phyloP scores from a whole-genome alignment of 2,888 invertebrate species.

The Metopia argyrocephala region DNA sequence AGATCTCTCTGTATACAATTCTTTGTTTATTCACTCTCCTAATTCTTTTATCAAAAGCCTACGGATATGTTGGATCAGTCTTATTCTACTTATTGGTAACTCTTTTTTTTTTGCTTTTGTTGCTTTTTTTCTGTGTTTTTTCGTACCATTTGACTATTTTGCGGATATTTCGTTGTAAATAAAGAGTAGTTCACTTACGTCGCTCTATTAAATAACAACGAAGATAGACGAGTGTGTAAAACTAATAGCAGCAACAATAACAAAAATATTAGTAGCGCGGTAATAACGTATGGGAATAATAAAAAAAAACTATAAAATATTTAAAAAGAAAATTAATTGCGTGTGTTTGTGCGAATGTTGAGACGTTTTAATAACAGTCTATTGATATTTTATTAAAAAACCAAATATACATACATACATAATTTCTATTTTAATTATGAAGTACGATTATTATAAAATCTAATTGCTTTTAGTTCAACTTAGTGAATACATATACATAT shows the following conservation, averaged over 20 bases:
- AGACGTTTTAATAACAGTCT: neutral
- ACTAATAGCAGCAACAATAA: neutral
- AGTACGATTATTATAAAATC: too few species aligned
- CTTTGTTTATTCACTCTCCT: too few species aligned
- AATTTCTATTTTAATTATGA: too few species aligned
- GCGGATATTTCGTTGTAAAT: constrained; percentile 30
- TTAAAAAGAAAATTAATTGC: neutral
- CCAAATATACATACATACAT: neutral
- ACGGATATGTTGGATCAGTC: neutral
- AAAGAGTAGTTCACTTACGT: constrained; percentile 48
- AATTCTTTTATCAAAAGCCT: too few species aligned
- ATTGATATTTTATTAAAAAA: neutral
- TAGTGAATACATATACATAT: too few species aligned
- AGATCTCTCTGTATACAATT: too few species aligned
- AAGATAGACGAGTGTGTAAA: constrained; percentile 7
- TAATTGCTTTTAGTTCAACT: too few species aligned
- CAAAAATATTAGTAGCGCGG: neutral
- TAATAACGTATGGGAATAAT: constrained; percentile 12
- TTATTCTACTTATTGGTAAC: constrained; percentile 35
- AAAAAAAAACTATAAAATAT: neutral
- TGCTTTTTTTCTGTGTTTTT: neutral
- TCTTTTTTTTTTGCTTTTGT: neutral
- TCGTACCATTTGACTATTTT: constrained; percentile 34
- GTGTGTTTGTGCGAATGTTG: neutral
- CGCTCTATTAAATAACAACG: constrained; percentile 53